These are phyloP conservation scores for Furcula furcula DNA, from an alignment of 2,888 invertebrate species.

Conservation along the genomic window DNA sequence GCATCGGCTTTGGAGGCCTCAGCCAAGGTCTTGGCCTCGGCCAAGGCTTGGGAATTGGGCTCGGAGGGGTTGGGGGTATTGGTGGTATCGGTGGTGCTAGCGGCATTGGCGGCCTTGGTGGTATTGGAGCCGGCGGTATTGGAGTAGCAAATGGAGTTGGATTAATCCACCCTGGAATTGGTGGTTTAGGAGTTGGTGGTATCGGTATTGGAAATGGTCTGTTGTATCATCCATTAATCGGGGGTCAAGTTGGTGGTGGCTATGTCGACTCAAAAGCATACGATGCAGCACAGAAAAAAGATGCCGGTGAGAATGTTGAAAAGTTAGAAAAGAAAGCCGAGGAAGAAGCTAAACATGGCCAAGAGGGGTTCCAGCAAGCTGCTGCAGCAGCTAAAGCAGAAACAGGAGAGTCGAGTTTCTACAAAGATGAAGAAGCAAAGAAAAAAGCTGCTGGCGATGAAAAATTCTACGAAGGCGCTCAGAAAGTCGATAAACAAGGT, in stretches of 20 bases:
- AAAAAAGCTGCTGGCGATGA: conserved; percentile 83
- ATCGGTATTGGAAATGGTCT: conserved; percentile 51
- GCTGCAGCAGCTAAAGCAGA: conserved; percentile 80
- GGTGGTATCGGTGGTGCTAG: conserved; percentile 46
- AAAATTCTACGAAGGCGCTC: conserved; percentile 81
- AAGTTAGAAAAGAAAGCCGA: conserved; percentile 80
- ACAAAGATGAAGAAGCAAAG: conserved; percentile 79
- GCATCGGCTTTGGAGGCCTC: conserved; percentile 39
- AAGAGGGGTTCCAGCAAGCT: conserved; percentile 80
- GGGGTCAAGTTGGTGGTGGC: conserved; percentile 67
- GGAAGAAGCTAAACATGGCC: conserved; percentile 78
- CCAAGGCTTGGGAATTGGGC: conserved; percentile 37
- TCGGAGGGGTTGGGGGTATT: conserved; percentile 42
- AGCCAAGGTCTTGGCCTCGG: conserved; percentile 34
- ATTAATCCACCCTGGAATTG: conserved; percentile 54
- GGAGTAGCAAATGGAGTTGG: conserved; percentile 46
- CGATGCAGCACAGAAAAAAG: conserved; percentile 81
- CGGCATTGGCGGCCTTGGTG: conserved; percentile 39
- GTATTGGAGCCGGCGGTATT: conserved; percentile 36
- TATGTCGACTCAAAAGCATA: conserved; percentile 81
- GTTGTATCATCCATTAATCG: conserved; percentile 64
- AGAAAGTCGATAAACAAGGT: conserved; percentile 82
- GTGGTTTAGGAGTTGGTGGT: conserved; percentile 58
- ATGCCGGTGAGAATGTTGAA: conserved; percentile 77
- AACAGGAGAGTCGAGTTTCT: conserved; percentile 75